Evolutionary conservation across 2,113 vertebrate species (phyloP).

Genomic region (Tenrec ecaudatus): DNA sequence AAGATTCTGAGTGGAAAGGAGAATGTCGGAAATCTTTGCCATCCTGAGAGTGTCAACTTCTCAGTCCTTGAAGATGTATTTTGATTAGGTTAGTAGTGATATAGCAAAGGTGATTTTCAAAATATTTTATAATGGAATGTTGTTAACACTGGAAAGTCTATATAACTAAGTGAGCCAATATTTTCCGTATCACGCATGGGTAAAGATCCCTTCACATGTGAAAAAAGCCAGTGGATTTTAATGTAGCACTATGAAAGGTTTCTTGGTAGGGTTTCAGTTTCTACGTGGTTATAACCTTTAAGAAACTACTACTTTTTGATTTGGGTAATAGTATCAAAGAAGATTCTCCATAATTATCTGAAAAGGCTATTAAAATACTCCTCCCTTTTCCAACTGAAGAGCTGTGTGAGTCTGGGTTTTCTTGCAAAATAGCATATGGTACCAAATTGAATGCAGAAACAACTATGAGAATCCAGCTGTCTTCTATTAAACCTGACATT

Average conservation of each 20-base stretch:
- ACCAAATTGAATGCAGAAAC: slow-evolving; percentile 56
- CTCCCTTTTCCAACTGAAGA: slow-evolving; percentile 11
- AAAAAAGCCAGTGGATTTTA: slow-evolving; percentile 13
- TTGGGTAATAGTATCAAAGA: slow-evolving; percentile 33
- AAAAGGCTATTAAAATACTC: slow-evolving; percentile 13
- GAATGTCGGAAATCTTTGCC: slow-evolving; percentile 5
- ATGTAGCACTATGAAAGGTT: neutral
- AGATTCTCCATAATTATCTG: slow-evolving; percentile 26
- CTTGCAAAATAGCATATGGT: slow-evolving; percentile 32
- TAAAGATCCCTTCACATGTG: slow-evolving; percentile 15
- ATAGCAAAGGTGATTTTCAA: slow-evolving; percentile 19
- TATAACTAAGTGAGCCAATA: neutral
- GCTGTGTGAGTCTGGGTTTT: slow-evolving; percentile 34
- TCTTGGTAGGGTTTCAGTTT: neutral
- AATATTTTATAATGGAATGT: slow-evolving; percentile 47
- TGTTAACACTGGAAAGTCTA: slow-evolving; percentile 25
- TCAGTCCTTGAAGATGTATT: slow-evolving; percentile 35
- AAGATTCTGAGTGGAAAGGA: slow-evolving; percentile 50
- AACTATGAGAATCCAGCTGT: slow-evolving; percentile 44
- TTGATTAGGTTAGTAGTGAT: neutral
- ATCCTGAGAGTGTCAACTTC: slow-evolving; percentile 3
- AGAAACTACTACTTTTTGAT: slow-evolving; percentile 22
- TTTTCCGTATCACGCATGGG: neutral
- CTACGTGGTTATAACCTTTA: slow-evolving; percentile 17
- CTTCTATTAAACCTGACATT: slow-evolving; percentile 41